Evolutionary conservation across 2,797 vertebrate genomes (phyloP).

Genomic region (Oceanodroma leucorhoa): DNA sequence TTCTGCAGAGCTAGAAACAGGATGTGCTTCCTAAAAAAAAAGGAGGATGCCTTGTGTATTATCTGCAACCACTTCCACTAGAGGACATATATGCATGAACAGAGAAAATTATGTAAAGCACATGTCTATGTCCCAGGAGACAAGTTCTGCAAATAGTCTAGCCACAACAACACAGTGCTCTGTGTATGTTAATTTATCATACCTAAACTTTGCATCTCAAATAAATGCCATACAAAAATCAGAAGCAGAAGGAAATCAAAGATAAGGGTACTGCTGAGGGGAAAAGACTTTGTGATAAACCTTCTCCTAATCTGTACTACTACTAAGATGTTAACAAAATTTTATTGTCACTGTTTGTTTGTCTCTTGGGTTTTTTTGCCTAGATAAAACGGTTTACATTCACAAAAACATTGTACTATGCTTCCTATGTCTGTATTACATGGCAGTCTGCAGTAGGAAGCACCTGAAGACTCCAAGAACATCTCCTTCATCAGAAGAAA

Average conservation of each 20-base stretch:
- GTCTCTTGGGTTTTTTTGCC: neutral
- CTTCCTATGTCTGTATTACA: neutral
- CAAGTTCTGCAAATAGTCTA: neutral
- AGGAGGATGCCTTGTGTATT: neutral
- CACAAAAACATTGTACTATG: neutral
- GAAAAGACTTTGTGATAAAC: neutral
- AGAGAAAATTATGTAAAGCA: neutral
- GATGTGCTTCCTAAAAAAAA: neutral
- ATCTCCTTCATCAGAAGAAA: neutral
- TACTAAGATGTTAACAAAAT: neutral
- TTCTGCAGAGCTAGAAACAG: neutral
- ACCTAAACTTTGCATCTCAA: neutral
- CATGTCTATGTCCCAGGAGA: neutral
- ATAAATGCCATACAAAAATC: neutral
- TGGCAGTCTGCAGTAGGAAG: neutral
- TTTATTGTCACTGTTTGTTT: neutral
- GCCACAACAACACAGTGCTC: neutral
- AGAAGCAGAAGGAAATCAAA: neutral
- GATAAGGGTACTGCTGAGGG: neutral
- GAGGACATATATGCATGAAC: neutral
- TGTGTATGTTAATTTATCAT: neutral
- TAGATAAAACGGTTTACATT: neutral
- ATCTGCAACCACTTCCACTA: neutral
- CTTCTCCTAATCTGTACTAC: neutral
- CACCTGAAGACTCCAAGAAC: neutral